These are phyloP conservation scores for Neomicropteryx cornuta DNA, from an alignment of 1,140 invertebrate genomes.

Conservation along the genomic window DNA sequence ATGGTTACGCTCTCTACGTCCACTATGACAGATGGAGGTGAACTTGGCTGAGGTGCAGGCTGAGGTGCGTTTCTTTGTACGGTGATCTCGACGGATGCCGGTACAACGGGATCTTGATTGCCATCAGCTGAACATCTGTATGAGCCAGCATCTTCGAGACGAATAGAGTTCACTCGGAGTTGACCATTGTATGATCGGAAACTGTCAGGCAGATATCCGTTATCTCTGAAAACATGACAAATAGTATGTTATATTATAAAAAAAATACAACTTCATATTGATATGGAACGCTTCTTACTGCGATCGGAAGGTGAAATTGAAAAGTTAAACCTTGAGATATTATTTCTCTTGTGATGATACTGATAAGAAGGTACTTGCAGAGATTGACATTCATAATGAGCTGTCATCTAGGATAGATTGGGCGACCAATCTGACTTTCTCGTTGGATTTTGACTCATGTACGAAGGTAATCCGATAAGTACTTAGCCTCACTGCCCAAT, in stretches of 20 bases:
- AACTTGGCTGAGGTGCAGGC: conserved; percentile 13
- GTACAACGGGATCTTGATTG: conserved; percentile 11
- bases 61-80: conserved; percentile 14
- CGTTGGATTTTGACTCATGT: no score
- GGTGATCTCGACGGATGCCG: conserved; percentile 17
- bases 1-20: conserved; percentile 58
- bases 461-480: no score
- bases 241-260: neutral
- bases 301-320: no score
- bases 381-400: no score
- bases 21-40: conserved; percentile 43
- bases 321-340: no score
- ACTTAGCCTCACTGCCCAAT: no score
- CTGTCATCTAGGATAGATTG: no score
- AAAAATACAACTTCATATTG: no score
- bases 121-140: conserved; percentile 64
- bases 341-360: no score
- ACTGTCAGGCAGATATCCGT: conserved; percentile 46
- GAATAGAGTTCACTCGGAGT: conserved; percentile 58
- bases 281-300: no score
- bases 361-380: no score
- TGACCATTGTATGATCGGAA: conserved; percentile 49
- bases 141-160: conserved; percentile 56
- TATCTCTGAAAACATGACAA: conserved; percentile 30
- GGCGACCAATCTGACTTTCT: no score